A percentile compares a stretch with the other conserved stretches of the same genome.
These are phyloP conservation scores for Melanotaenia boesemani DNA, from an alignment of 2,797 vertebrate species.

Conservation along the genomic window DNA sequence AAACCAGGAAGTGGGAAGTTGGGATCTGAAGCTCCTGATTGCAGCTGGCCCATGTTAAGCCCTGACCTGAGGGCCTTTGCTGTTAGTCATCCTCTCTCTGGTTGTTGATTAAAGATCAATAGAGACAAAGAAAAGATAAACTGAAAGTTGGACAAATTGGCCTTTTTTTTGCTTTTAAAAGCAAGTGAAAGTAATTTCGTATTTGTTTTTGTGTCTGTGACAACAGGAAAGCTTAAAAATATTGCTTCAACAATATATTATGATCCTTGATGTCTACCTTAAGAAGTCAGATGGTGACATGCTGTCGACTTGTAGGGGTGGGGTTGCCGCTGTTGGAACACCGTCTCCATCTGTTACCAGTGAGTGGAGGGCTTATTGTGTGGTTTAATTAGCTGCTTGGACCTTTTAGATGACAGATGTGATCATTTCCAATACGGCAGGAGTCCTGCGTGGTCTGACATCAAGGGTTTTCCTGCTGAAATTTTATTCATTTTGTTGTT, in stretches of 20 bases:
- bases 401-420: conserved; percentile 36
- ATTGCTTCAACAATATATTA: neutral
- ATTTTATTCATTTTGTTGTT: conserved; percentile 17
- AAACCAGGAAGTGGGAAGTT: too few relatives aligned
- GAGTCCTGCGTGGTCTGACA: conserved; percentile 30
- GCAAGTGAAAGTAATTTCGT: neutral
- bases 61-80: neutral
- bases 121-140: neutral
- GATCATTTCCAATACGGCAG: conserved; percentile 39
- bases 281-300: conserved; percentile 17
- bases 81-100: neutral
- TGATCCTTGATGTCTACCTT: conserved; percentile 18
- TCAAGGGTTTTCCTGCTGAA: conserved; percentile 11
- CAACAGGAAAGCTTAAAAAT: conserved; percentile 8
- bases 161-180: neutral
- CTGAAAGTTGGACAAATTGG: neutral
- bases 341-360: conserved; percentile 51
- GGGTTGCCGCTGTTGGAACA: conserved; percentile 20
- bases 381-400: conserved; percentile 46
- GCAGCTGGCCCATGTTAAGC: neutral
- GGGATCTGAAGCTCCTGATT: too few relatives aligned
- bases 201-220: neutral
- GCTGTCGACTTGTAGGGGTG: conserved; percentile 27
- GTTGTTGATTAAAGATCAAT: neutral
- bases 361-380: conserved; percentile 43